Conservation (phyloP, 2,113 vertebrate species). For the Neogale vison region DNA sequence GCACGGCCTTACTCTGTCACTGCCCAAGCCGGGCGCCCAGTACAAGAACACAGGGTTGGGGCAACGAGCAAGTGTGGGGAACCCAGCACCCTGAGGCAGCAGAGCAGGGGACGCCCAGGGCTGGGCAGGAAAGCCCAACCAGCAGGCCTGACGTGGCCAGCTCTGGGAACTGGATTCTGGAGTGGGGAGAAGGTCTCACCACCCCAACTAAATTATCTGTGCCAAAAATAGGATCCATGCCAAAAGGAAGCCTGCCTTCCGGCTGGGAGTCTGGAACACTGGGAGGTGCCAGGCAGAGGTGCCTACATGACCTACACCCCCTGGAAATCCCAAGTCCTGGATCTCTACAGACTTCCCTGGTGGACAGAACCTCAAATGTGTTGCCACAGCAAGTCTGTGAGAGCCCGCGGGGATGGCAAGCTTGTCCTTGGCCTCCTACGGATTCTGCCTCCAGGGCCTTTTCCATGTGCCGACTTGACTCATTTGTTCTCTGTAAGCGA, state of each 20-base stretch:
- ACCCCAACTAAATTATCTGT: neutral
- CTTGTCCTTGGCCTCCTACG: fast-evolving
- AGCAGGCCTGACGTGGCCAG: neutral
- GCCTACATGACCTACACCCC: neutral
- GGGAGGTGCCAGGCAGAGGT: neutral
- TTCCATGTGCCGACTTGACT: neutral
- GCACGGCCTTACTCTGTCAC: fast-evolving
- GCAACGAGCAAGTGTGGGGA: too few relatives aligned
- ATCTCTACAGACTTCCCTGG: neutral
- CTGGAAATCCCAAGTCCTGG: neutral
- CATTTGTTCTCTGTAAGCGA: neutral
- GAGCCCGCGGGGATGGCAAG: neutral
- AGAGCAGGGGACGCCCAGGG: fast-evolving
- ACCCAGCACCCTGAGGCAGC: neutral
- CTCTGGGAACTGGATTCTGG: neutral
- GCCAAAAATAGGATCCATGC: neutral
- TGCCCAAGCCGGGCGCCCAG: neutral
- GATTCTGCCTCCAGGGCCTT: fast-evolving
- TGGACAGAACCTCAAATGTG: neutral
- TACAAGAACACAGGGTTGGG: neutral
- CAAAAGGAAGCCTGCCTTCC: neutral
- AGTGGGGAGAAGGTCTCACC: neutral
- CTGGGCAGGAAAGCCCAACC: too few relatives aligned
- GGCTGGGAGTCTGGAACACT: neutral
- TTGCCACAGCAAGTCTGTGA: neutral